These are phyloP conservation scores for Prosapia bicincta DNA, from an alignment of 2,888 invertebrate species.

Conservation along the genomic window DNA sequence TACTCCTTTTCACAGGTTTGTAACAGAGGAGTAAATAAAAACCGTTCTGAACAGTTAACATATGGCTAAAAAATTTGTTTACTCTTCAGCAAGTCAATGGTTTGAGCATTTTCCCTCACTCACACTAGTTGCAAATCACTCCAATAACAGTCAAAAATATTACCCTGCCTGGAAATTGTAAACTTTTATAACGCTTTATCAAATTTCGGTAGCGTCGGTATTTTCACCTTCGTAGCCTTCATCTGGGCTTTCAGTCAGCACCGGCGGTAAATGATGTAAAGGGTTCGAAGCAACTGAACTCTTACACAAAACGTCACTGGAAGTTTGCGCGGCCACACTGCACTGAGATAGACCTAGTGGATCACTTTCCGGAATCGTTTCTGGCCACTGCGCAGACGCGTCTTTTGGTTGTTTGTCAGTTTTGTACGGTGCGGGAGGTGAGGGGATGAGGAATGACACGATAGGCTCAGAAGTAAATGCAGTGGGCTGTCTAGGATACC, in stretches of 20 bases:
- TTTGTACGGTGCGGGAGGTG: constrained; percentile 37
- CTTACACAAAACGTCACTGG: not conserved
- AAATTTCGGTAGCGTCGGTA: constrained; percentile 64
- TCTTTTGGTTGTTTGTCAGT: constrained; percentile 27
- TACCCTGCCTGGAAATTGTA: not conserved
- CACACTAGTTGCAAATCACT: not conserved
- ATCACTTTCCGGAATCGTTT: constrained; percentile 34
- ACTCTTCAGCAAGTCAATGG: not conserved
- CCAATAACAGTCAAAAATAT: not conserved
- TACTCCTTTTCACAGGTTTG: no score
- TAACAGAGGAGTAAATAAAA: no score
- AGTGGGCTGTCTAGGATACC: constrained; percentile 59
- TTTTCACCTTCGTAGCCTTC: constrained; percentile 83
- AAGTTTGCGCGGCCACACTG: constrained; percentile 29
- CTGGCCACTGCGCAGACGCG: constrained; percentile 37
- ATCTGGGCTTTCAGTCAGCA: constrained; percentile 75
- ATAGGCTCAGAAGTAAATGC: constrained; percentile 33
- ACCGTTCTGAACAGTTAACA: no score
- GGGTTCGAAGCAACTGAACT: constrained; percentile 48
- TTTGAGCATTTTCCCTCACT: not conserved
- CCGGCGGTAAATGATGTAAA: constrained; percentile 47
- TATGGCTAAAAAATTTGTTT: not conserved
- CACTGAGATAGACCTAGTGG: constrained; percentile 32
- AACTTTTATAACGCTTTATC: constrained; percentile 50
- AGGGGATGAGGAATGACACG: constrained; percentile 29